Conservation (phyloP, 2,888 invertebrate species). For the Mythimna ferrago region DNA sequence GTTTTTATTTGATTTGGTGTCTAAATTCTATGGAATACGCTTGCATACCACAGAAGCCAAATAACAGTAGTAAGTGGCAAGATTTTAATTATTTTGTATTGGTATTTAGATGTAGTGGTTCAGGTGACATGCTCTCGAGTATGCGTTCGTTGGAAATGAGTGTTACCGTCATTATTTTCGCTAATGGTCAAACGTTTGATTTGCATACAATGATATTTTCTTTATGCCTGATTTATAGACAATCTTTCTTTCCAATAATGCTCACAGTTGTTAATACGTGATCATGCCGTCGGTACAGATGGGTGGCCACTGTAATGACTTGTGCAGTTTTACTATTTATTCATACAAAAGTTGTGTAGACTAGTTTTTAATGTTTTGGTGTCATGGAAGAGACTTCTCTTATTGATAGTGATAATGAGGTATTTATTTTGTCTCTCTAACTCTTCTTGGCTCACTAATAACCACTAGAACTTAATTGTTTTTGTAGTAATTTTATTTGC, state of each 20-base stretch:
- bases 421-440: conserved; percentile 61
- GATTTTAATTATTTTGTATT: conserved; percentile 72
- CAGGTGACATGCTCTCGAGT: conserved; percentile 75
- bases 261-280: conserved; percentile 63
- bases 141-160: conserved; percentile 75
- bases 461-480: conserved; percentile 18
- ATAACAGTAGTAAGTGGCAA: conserved; percentile 82
- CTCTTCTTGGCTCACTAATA: conserved; percentile 23
- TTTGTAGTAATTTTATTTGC: conserved; percentile 24
- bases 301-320: conserved; percentile 52
- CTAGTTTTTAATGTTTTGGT: conserved; percentile 59
- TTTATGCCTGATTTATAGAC: conserved; percentile 76
- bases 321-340: conserved; percentile 41
- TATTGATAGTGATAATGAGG: conserved; percentile 82
- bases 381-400: conserved; percentile 78
- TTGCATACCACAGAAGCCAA: conserved; percentile 77
- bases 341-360: conserved; percentile 46
- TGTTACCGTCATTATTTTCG: conserved; percentile 78
- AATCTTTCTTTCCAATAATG: conserved; percentile 68
- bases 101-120: conserved; percentile 71
- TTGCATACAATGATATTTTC: conserved; percentile 86
- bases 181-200: conserved; percentile 82
- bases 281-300: conserved; percentile 64
- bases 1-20: conserved; percentile 74
- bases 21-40: conserved; percentile 83